Base-by-base conservation (phyloP, 2,888 invertebrate genomes). In the Chaetogeoica ovagalla region DNA sequence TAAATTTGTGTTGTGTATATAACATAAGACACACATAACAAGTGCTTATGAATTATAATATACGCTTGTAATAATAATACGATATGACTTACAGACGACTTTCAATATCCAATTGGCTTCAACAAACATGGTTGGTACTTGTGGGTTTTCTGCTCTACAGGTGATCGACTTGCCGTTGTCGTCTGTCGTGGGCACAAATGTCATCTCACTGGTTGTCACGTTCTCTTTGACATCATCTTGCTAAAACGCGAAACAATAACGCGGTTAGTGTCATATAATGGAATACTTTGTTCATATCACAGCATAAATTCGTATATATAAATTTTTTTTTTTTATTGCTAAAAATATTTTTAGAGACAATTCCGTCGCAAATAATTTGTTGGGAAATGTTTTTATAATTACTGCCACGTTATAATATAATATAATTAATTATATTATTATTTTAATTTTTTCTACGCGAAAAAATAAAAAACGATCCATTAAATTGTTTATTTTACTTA, bases 101-200 rank as follows among this genome's bases (percentile, higher is more conserved):
- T 92, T 92, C 86, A 95, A 92, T 86, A 91, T 92, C 94, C 94
- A 95, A 77, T 93, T 91, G 84, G 93, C 92, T 87, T 95, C 95
- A 84, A 94, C 88, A 86, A 89, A 91, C 84, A 94, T 91, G 75
- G 93, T 91, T 83, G 93, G 93, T 84, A 94, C 93, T 89, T 93
- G 94, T 83, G 95, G 94, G 89, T 96, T 96, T 89, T 95, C 95
- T 15, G 95, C 94, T 85, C 94, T 90, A 88, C 96, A 96, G 82
- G 92, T 93, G 88, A 96, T 91, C 84, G 91, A 90, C 88, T 94
- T 94, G 84, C 94, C 94, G 88, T 95, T 94, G 88, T 96, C 95
- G 86, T 94, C 94, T 84, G 94, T 91, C 81, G 93, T 92, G 81
- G 95, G 95, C 85, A 93, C 93, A 88, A 95, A 95, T 87, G 92